Base-by-base conservation (phyloP, 1,140 invertebrate species). In the Neodiprion virginianus region DNA sequence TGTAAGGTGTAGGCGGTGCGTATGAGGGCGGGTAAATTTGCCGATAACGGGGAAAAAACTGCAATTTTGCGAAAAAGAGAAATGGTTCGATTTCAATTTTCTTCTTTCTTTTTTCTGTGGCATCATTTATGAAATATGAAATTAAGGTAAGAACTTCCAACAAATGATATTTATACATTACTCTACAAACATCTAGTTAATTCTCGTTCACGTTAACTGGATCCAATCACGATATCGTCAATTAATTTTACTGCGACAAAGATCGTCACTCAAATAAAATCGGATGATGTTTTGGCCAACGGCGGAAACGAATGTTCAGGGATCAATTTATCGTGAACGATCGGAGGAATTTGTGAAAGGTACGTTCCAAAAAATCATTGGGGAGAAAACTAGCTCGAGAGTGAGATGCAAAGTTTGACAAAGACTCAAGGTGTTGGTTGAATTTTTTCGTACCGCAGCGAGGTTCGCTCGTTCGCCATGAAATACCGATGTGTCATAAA, bases 171-270 rank as follows among this genome's bases (percentile, higher is more conserved):
- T 40, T 8, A 61, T 4, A 49, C 40, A 48, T 10, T 72, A 53
- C 11, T 78, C 77, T 78, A 78, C 75, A 48, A 77, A 78, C 77
- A 78, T 47, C 71, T 78, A 76, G 68, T 48, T 74, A 48, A 70
- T 73, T 72, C 75, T 75, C 75, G 79, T 76, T 81, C 67, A 77
- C 75, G 73, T 74, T 78, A 77, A 76, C 48, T 49, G 70, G 50
- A 47, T 74, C 69, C 53, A 5, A 61, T 12, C n/a, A 8, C 11
- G 53, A 5, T 17, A 17, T 8, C 53, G 8, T 61, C 53, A 8
- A 14, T 61, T 17, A 40, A 1, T 40, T 5, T 40, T 40, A 40
- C 28, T 40, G 28, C 5, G 5, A 61, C 11, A 17, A 61, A 8
- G 53, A 61, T 61, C 8, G 53, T 8, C 3, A 61, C 5, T 40